phyloP scores from a whole-genome alignment of 2,797 vertebrate genomes.

The Poecile montanus region DNA sequence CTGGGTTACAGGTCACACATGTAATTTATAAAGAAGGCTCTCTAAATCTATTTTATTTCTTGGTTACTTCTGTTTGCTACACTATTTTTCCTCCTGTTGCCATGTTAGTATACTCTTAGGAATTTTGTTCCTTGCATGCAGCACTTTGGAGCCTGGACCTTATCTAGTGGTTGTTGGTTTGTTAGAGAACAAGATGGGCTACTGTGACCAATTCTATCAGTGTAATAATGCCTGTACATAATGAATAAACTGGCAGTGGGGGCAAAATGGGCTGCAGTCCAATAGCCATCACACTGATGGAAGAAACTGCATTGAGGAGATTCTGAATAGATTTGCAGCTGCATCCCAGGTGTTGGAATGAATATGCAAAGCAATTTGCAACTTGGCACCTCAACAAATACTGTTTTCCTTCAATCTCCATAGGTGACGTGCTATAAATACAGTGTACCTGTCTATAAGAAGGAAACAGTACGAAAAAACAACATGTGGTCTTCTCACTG shows the following conservation, averaged over 20 bases:
- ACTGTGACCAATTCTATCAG: rapidly evolving
- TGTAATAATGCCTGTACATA: background rate
- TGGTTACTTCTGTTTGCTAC: background rate
- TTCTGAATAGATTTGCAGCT: background rate
- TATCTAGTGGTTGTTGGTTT: rapidly evolving
- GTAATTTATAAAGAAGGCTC: background rate
- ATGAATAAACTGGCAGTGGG: background rate
- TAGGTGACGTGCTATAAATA: background rate
- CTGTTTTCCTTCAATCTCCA: background rate
- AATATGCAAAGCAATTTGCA: background rate
- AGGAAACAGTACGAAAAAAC: background rate
- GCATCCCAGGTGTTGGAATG: background rate
- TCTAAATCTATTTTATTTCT: background rate
- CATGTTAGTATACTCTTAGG: background rate
- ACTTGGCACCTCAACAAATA: background rate
- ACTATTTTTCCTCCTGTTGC: rapidly evolving
- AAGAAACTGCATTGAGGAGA: background rate
- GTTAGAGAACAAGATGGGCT: background rate
- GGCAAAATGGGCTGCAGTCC: background rate
- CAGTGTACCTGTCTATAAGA: background rate
- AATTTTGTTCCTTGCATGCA: background rate
- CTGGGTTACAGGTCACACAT: background rate
- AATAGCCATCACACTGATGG: too few species aligned
- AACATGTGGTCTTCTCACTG: rapidly evolving
- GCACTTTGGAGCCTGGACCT: background rate